Conservation (phyloP, 2,113 vertebrate genomes). For the Grammomys dolichurus region DNA sequence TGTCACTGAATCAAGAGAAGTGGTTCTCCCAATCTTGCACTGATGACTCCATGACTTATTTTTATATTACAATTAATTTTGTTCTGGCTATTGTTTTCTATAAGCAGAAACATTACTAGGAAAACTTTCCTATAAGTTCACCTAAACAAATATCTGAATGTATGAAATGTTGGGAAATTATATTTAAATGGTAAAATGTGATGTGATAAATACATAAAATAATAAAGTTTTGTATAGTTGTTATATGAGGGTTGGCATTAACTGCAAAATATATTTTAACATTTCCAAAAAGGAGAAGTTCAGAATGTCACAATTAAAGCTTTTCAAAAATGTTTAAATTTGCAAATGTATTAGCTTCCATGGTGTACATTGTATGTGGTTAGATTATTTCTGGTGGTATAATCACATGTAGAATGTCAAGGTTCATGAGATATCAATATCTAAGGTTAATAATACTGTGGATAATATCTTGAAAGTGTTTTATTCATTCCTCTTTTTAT, state of each 20-base stretch:
- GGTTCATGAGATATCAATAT: neutral
- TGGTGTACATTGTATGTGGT: neutral
- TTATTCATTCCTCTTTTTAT: neutral
- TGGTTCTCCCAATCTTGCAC: constrained; percentile 16
- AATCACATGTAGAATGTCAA: neutral
- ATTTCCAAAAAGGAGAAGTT: constrained; percentile 38
- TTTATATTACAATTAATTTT: constrained; percentile 47
- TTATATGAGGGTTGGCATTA: constrained; percentile 16
- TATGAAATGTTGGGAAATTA: neutral
- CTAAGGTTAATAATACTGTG: neutral
- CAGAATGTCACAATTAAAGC: neutral
- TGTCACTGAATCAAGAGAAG: neutral
- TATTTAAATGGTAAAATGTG: constrained; percentile 38
- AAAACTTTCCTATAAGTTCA: neutral
- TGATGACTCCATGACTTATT: neutral
- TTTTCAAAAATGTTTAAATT: constrained; percentile 54
- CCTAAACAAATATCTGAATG: neutral
- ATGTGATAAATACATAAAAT: neutral
- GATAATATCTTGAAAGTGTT: neutral
- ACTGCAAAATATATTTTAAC: neutral
- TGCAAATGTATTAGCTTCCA: neutral
- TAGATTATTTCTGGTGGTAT: neutral
- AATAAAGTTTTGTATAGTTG: neutral
- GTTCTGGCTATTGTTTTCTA: neutral
- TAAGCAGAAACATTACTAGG: constrained; percentile 41